These are phyloP conservation scores for Oostethus manadensis DNA, from an alignment of 2,113 vertebrate species.

Conservation along the genomic window DNA sequence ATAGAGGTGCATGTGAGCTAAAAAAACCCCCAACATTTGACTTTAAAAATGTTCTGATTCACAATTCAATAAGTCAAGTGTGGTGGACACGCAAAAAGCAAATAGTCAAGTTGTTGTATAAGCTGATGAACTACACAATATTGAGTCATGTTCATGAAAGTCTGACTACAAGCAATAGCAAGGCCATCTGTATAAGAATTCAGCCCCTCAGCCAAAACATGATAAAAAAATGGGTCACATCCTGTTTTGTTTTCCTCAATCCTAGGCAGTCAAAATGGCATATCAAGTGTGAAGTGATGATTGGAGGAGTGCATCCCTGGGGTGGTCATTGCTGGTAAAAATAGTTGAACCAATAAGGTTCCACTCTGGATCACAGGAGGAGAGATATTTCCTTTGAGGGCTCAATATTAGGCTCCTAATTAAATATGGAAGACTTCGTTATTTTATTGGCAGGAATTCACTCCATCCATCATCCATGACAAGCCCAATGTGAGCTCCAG, in stretches of 20 bases:
- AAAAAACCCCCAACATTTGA: slow-evolving; percentile 18
- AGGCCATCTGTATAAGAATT: slow-evolving; percentile 35
- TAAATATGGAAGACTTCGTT: slow-evolving; percentile 60
- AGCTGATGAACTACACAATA: slow-evolving; percentile 6
- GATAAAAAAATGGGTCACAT: slow-evolving; percentile 22
- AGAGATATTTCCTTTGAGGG: slow-evolving; percentile 55
- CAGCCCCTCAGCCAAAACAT: slow-evolving; percentile 17
- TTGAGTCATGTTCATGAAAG: slow-evolving; percentile 29
- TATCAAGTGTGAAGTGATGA: slow-evolving; percentile 26
- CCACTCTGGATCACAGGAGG: slow-evolving; percentile 23
- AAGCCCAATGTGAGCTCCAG: slow-evolving; percentile 41
- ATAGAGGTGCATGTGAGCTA: slow-evolving; percentile 83
- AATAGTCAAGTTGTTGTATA: slow-evolving; percentile 3
- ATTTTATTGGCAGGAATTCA: slow-evolving; percentile 49
- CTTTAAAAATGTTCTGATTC: too few relatives aligned
- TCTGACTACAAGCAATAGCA: slow-evolving; percentile 23
- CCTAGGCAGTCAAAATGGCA: slow-evolving; percentile 32
- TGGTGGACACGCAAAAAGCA: neutral
- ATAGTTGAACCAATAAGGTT: slow-evolving; percentile 41
- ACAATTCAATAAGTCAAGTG: neutral
- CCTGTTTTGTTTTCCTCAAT: slow-evolving; percentile 23
- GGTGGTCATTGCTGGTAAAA: slow-evolving; percentile 44
- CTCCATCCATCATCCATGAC: slow-evolving; percentile 53
- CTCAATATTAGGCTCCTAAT: slow-evolving; percentile 61
- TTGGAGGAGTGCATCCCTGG: slow-evolving; percentile 38